Evolutionary conservation across 2,888 invertebrate genomes (phyloP).

Genomic region (Heliconius hortense): DNA sequence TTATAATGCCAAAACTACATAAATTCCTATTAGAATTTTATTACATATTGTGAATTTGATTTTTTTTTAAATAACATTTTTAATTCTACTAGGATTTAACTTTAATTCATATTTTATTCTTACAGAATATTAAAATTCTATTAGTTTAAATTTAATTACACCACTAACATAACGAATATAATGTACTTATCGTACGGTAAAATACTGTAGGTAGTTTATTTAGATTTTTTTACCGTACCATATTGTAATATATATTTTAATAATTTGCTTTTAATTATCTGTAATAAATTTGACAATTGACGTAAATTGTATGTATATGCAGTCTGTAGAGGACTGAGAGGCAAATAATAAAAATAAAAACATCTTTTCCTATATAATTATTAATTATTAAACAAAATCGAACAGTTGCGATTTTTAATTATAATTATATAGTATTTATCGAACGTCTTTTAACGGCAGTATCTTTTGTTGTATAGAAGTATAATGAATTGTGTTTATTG

Average conservation of each 20-base stretch:
- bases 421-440: background rate
- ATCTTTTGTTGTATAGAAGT: background rate
- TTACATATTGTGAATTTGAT: background rate
- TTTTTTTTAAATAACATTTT: too few relatives aligned
- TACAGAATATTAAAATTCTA: background rate
- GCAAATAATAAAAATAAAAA: conserved; percentile 2
- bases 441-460: background rate
- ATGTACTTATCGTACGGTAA: too few relatives aligned
- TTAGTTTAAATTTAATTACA: too few relatives aligned
- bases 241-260: background rate
- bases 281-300: conserved; percentile 4
- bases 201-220: too few relatives aligned
- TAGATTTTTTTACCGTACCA: background rate
- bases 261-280: background rate
- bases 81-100: background rate
- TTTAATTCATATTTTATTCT: background rate
- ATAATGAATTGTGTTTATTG: background rate
- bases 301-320: background rate
- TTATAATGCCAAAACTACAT: too few relatives aligned
- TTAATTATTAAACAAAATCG: background rate
- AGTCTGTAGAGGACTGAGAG: background rate
- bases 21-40: background rate
- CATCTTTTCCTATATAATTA: background rate
- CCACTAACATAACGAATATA: too few relatives aligned
- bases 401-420: background rate